Base-by-base conservation (phyloP, 2,113 vertebrate species). In the Cyphomyrus plagiostoma region DNA sequence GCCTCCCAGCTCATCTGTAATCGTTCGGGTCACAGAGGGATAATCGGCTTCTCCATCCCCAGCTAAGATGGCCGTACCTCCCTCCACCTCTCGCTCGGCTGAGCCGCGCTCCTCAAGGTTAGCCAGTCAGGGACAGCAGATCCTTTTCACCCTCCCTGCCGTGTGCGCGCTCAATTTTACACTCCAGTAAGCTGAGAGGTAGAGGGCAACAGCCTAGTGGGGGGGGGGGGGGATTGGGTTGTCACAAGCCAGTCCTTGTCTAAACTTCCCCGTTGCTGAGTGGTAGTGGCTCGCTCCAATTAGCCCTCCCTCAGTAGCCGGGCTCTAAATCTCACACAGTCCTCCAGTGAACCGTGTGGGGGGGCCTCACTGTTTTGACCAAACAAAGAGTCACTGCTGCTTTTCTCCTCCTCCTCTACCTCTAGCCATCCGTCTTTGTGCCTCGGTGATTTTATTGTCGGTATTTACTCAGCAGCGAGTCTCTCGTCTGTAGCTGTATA, bases 111-210 rank as follows among this genome's bases (percentile, higher is more conserved):
- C 92, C 94, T 95, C 94, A 96, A 96, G 96, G 95, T 96, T 95
- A 96, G 95, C 94, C 92, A 92, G 93, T 93, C 92, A 91, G 94
- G 92, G 91, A 93, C 94, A 95, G 94, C 95, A 94, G 94, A 92
- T 95, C 93, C 95, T 94, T 95, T 96, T 95, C 94, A 93, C 93
- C 94, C 92, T 93, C 93, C 95, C 95, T 93, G 94, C 94, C 94
- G 17, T 92, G 91, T 92, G 89, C 94, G 94, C 93, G 92, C 93
- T 96, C 94, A 96, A 95, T 96, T 96, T 96, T 95, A 95, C 96
- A 95, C 94, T 92, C 95, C 95, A 94, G 93, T 95, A 95, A 94
- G 93, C 95, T 95, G 95, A 95, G 94, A 94, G 94, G 94, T 93
- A 92, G 92, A 93, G 91, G 92, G 35, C 53, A 17, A 93, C 91